phyloP scores from a whole-genome alignment of 2,888 invertebrate species.

The Eupithecia subfuscata region DNA sequence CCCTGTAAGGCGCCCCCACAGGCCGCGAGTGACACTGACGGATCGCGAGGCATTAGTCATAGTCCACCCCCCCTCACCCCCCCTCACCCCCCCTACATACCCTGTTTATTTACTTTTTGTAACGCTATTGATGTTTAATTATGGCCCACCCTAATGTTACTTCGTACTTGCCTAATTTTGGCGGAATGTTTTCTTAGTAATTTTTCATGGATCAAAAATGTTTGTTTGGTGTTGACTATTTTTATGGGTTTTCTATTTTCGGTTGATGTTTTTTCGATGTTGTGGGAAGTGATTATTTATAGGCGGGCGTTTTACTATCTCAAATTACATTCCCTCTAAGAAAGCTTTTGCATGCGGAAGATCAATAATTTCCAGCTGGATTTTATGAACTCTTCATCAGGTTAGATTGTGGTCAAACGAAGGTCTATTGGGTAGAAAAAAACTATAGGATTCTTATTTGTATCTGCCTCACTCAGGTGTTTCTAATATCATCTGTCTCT shows the following conservation, averaged over 20 bases:
- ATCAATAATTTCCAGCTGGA: not conserved
- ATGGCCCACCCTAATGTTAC: conserved; percentile 73
- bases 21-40: conserved; percentile 86
- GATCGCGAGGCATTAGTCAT: conserved; percentile 88
- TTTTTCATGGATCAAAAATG: conserved; percentile 62
- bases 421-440: no score
- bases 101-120: conserved; percentile 84
- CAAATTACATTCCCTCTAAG: not conserved
- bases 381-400: no score
- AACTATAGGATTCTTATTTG: no score
- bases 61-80: conserved; percentile 81
- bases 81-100: no score
- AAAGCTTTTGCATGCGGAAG: not conserved
- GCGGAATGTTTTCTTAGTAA: conserved; percentile 73
- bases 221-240: conserved; percentile 46
- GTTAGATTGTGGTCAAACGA: no score
- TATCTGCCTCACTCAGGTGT: no score
- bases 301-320: not conserved
- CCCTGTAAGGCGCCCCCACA: conserved; percentile 77
- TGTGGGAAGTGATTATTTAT: conserved; percentile 25
- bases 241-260: conserved; percentile 39
- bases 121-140: conserved; percentile 84
- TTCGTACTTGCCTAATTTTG: conserved; percentile 66
- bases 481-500: no score
- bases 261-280: conserved; percentile 25